A percentile compares a stretch with the other conserved stretches of the same genome.
These are phyloP conservation scores for Lagria hirta DNA, from an alignment of 2,888 invertebrate genomes.

Conservation along the genomic window DNA sequence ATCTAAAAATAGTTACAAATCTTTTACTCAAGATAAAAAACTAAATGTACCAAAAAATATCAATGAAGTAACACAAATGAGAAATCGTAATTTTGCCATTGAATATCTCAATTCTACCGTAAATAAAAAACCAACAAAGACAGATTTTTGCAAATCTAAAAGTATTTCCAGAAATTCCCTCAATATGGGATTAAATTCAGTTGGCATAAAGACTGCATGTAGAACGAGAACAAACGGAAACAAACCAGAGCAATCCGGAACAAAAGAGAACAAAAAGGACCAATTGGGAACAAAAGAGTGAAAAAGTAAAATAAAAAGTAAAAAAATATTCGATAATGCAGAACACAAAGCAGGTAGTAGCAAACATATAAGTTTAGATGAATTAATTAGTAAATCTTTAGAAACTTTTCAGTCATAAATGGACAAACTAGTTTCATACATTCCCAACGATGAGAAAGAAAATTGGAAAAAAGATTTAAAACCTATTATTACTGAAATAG, in stretches of 20 bases:
- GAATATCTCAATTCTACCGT: conserved; percentile 2
- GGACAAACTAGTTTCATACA: conserved; percentile 15
- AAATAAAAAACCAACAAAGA: conserved; percentile 3
- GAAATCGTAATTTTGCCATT: conserved; percentile 4
- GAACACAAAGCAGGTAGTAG: conserved; percentile 11
- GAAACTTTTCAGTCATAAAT: conserved; percentile 18
- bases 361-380: conserved; percentile 19
- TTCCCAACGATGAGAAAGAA: conserved; percentile 9
- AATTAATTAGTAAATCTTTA: conserved; percentile 18
- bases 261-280: conserved; percentile 10
- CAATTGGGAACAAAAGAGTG: conserved; percentile 11
- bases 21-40: conserved; percentile 2
- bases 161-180: conserved; percentile 3
- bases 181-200: conserved; percentile 1
- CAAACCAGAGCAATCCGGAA: conserved; percentile 3
- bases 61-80: conserved; percentile 4
- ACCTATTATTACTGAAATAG: conserved; percentile 20
- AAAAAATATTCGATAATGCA: conserved; percentile 7
- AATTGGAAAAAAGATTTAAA: conserved; percentile 21
- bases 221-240: conserved; percentile 1
- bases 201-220: conserved; percentile 1
- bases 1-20: conserved; percentile 6
- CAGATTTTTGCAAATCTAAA: conserved; percentile 4
- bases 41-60: conserved; percentile 3
- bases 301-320: conserved; percentile 15